These are phyloP conservation scores for Carduelis carduelis DNA, from an alignment of 2,797 vertebrate genomes.

Conservation along the genomic window DNA sequence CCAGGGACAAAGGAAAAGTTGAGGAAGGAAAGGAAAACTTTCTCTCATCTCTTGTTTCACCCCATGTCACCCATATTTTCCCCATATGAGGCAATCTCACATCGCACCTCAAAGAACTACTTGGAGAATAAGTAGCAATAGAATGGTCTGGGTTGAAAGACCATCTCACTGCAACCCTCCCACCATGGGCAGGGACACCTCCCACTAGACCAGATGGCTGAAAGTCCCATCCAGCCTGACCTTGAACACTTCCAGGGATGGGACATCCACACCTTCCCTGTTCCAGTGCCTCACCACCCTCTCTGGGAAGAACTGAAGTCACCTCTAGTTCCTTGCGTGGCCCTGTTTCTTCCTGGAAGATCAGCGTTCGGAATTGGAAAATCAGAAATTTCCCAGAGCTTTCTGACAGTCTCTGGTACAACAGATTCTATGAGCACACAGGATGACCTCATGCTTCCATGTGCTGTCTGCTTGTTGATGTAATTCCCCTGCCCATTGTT, in stretches of 20 bases:
- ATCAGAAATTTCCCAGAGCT: background rate
- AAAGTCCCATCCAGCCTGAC: fast-evolving
- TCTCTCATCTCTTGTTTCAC: background rate
- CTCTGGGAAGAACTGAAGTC: background rate
- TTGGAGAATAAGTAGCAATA: background rate
- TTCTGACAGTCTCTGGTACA: background rate
- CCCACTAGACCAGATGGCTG: background rate
- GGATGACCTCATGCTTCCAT: background rate
- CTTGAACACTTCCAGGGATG: background rate
- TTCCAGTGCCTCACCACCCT: background rate
- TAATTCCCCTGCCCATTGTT: background rate
- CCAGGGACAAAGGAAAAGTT: background rate
- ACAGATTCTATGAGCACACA: background rate
- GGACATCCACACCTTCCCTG: background rate
- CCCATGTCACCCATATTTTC: background rate
- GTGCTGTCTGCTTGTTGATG: background rate
- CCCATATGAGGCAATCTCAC: background rate
- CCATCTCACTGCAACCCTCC: background rate
- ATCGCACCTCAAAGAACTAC: background rate
- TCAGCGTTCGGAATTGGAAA: background rate
- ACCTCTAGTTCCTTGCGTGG: background rate
- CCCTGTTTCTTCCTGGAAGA: background rate
- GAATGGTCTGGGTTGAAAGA: background rate
- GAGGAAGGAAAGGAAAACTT: background rate
- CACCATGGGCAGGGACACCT: background rate